Evolutionary conservation across 2,797 vertebrate genomes (phyloP).

Genomic region (Danio aesculapii): DNA sequence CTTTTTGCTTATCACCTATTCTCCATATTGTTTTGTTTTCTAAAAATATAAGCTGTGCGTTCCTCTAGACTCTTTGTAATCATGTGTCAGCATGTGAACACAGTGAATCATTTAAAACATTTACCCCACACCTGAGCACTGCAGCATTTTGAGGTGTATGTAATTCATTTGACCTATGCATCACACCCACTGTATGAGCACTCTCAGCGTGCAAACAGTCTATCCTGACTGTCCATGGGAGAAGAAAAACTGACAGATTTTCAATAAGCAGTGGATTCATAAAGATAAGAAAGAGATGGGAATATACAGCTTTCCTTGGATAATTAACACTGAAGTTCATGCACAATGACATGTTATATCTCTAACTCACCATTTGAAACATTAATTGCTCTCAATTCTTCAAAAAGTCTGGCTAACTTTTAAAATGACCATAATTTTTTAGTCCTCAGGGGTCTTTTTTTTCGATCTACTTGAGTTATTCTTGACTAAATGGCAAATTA

Average conservation of each 20-base stretch:
- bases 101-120: not conserved
- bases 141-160: conserved; percentile 25
- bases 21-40: not conserved
- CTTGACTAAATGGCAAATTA: conserved; percentile 52
- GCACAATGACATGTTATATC: not conserved
- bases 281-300: not conserved
- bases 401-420: not conserved
- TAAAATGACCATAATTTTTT: conserved; percentile 51
- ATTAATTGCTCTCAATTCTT: conserved; percentile 4
- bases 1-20: not conserved
- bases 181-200: not conserved
- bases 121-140: not conserved
- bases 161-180: conserved; percentile 42
- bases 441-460: conserved; percentile 32
- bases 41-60: not conserved
- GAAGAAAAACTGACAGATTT: conserved; percentile 22
- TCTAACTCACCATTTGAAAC: conserved; percentile 6
- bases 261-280: conserved; percentile 15
- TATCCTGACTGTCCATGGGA: conserved; percentile 21
- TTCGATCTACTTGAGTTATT: conserved; percentile 53
- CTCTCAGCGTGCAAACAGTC: conserved; percentile 5
- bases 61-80: not conserved
- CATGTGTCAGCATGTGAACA: not conserved
- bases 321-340: not conserved
- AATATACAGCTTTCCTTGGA: not conserved